Conservation (phyloP, 1,140 invertebrate species). For the Matsumurasca onukii region DNA sequence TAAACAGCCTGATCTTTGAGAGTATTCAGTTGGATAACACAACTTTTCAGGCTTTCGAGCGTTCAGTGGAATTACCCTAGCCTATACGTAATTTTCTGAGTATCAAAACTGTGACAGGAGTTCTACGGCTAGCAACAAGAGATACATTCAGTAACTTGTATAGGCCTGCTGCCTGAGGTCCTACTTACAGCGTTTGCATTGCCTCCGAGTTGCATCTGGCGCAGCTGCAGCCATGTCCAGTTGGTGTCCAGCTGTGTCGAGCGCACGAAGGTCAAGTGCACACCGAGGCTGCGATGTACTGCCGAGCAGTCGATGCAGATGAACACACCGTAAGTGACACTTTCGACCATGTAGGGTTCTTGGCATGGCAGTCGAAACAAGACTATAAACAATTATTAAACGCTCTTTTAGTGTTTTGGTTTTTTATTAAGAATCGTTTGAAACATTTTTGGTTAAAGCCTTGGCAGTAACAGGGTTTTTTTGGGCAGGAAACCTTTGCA, state of each 20-base stretch:
- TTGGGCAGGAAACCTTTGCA: too few relatives aligned
- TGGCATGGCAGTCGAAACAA: slow-evolving; percentile 98
- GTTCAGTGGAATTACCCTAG: neutral
- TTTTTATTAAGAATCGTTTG: slow-evolving; percentile 23
- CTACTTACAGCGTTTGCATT: slow-evolving; percentile 93
- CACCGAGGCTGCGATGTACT: slow-evolving; percentile 93
- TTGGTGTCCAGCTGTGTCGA: slow-evolving; percentile 98
- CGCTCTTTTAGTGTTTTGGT: too few relatives aligned
- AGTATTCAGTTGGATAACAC: neutral
- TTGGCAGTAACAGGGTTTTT: slow-evolving; percentile 32
- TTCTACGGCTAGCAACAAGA: neutral
- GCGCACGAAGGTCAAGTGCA: slow-evolving; percentile 95
- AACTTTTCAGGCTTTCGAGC: neutral
- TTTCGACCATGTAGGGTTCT: slow-evolving; percentile 99
- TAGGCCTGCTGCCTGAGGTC: neutral
- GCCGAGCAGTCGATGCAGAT: slow-evolving; percentile 99
- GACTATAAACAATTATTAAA: slow-evolving; percentile 72
- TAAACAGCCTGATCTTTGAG: neutral
- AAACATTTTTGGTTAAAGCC: slow-evolving; percentile 29
- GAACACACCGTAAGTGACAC: slow-evolving; percentile 99
- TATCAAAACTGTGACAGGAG: neutral
- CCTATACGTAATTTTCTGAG: neutral
- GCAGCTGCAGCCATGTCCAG: slow-evolving; percentile 96
- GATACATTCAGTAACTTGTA: neutral
- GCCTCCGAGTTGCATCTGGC: slow-evolving; percentile 98